These are phyloP conservation scores for Clarias magur DNA, from an alignment of 2,113 vertebrate species.

Conservation along the genomic window DNA sequence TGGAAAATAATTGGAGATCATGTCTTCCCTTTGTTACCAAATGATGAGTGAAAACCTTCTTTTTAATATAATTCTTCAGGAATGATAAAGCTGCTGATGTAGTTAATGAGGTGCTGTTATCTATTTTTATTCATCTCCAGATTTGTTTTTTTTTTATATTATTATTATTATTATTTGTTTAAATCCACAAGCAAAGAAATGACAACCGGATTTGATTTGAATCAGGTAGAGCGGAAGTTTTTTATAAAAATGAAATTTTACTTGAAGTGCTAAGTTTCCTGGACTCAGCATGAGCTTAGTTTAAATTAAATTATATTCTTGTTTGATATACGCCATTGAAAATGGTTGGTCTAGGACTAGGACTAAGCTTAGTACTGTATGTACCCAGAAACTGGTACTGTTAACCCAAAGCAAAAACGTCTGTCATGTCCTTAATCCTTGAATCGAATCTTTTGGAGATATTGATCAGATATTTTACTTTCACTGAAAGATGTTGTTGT, in stretches of 20 bases:
- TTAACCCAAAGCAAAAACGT: slow-evolving; percentile 41
- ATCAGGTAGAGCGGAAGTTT: slow-evolving; percentile 59
- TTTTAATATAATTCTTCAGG: neutral
- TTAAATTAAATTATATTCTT: neutral
- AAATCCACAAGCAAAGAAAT: slow-evolving; percentile 49
- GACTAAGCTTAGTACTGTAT: slow-evolving; percentile 1
- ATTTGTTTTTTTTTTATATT: too few species aligned
- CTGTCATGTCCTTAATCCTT: slow-evolving; percentile 37
- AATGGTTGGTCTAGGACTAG: neutral
- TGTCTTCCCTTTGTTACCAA: neutral
- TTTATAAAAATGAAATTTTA: slow-evolving; percentile 18
- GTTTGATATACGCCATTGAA: neutral
- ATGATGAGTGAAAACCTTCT: neutral
- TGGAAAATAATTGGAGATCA: neutral
- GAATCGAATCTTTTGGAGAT: slow-evolving; percentile 51
- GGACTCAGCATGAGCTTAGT: neutral
- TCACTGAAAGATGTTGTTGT: slow-evolving; percentile 56
- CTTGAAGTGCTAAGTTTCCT: slow-evolving; percentile 39
- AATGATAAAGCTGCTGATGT: slow-evolving; percentile 8
- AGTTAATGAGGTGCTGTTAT: slow-evolving; percentile 25
- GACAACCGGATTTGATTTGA: slow-evolving; percentile 48
- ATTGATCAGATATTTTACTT: slow-evolving; percentile 44
- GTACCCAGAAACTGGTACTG: slow-evolving; percentile 52
- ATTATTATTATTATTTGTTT: too few species aligned
- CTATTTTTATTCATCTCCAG: neutral